phyloP scores from a whole-genome alignment of 2,113 vertebrate species.

The Catharus bicknelli region DNA sequence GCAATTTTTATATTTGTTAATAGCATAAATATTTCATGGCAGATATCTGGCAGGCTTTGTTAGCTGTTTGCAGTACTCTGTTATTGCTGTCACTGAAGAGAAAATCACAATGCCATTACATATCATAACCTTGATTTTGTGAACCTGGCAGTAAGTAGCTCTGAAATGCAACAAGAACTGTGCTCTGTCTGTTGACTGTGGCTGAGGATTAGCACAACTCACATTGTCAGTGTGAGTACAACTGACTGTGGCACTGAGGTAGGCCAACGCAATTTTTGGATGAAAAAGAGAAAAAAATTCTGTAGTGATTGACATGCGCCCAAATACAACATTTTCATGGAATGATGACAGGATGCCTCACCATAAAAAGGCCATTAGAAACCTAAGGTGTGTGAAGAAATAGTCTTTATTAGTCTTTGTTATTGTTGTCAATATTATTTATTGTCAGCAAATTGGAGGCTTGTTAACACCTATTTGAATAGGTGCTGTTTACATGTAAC shows the following conservation, averaged over 20 bases:
- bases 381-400: neutral
- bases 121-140: neutral
- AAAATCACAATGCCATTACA: neutral
- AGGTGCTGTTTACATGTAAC: neutral
- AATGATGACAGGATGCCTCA: neutral
- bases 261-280: neutral
- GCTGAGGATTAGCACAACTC: neutral
- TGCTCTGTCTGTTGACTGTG: neutral
- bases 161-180: neutral
- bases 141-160: neutral
- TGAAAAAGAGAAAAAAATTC: neutral
- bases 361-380: neutral
- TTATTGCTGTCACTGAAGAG: neutral
- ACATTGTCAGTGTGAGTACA: neutral
- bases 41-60: neutral
- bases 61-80: neutral
- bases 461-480: neutral
- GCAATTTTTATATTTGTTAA: neutral
- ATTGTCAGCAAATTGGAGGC: neutral
- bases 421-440: neutral
- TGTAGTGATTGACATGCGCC: neutral
- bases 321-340: neutral
- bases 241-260: neutral
- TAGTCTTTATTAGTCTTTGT: neutral
- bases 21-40: neutral